Evolutionary conservation across 2,888 invertebrate genomes (phyloP), one percentile per base, ranked within the genome.

Genomic region (Stegophylla sp.): DNA sequence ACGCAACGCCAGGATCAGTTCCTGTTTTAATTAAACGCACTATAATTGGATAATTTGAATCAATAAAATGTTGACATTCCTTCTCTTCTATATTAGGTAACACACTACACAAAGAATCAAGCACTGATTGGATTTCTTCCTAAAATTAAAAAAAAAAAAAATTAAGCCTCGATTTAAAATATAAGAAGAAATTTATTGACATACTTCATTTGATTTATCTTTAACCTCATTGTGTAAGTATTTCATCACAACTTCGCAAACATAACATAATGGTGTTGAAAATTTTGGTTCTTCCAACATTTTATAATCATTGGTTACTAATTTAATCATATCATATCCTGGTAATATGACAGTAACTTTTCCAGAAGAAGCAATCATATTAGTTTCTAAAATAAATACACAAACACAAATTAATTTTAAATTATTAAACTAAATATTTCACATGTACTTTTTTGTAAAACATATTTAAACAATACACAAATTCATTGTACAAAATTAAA

Each of bases 51-150:
- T 69, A 79, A 13, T 71, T 67, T 20, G 23, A 0, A 61, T 79
- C 7, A 15, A 79, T 17, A 61, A 79, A 79, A 17, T 3, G 0
- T 34, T 69, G 56, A 69, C 79, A 79, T 61, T 61, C 23, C 34
- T 48, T 41, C n/a, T 79, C 79, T 79, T 79, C 69, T 0, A 71
- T 48, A 23, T 79, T 61, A 1, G 79, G 79, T n/a, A 79, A 71
- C 23, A 79, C 1, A 3, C 48, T 17, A 41, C 79, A 79, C 4
- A 20, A 12, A 23, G 69, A 17, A 51, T 79, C 69, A 9, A 79
- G 45, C 28, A 23, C 61, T 0, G 34, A 13, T 61, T 79, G 17
- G 17, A 79, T 79, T 17, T 48, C 59, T 0, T 45, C 69, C 79
- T 79, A 51, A 20, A 28, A 67, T 28, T 66, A 0, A 51, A 28